A percentile compares a stretch with the other conserved stretches of the same genome.
Conservation (phyloP, 2,113 vertebrate species). For the Trematocara macrostoma region DNA sequence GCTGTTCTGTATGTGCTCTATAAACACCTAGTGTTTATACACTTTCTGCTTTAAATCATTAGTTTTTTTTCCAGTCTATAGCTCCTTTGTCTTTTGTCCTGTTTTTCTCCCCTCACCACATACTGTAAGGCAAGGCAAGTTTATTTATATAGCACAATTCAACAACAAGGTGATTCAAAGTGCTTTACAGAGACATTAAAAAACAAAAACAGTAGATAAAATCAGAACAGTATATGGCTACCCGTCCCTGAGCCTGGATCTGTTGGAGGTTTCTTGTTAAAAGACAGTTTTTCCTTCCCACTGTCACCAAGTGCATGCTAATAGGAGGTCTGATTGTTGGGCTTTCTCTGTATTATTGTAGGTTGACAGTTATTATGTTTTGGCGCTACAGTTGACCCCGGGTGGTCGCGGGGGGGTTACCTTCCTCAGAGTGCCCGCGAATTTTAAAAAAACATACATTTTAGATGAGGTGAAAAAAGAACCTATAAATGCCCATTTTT, state of each 20-base stretch:
- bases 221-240: neutral
- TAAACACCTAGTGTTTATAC: neutral
- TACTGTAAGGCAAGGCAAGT: no score
- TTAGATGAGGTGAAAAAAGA: neutral
- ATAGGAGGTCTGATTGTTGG: neutral
- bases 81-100: no score
- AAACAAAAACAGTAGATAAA: no score
- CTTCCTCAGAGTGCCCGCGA: fast-evolving
- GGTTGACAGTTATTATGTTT: neutral
- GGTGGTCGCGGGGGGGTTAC: neutral
- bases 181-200: no score
- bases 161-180: no score
- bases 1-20: neutral
- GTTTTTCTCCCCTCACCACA: no score
- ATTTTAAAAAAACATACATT: neutral
- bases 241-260: neutral
- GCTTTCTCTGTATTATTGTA: neutral
- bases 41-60: neutral
- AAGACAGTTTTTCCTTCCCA: neutral
- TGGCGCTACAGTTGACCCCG: neutral
- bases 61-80: fast-evolving
- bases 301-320: neutral
- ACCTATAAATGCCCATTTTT: neutral
- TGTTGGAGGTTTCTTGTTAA: neutral
- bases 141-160: no score